Evolutionary conservation across 2,113 vertebrate genomes (phyloP).

Genomic region (Cricetomys ansorgei): DNA sequence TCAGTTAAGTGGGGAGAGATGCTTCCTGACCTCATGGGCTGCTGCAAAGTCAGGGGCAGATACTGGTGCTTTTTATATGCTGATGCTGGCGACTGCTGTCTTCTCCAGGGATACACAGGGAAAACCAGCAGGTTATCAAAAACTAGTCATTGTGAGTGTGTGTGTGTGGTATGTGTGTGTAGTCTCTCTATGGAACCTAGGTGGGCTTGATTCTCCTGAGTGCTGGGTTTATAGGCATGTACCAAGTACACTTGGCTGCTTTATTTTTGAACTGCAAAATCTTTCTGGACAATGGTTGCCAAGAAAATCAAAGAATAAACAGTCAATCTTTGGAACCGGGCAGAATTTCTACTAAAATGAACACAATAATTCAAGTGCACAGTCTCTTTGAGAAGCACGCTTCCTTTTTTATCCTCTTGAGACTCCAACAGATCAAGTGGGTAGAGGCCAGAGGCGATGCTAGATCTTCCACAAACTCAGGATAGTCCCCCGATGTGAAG

Average conservation of each 20-base stretch:
- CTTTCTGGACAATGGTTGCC: neutral
- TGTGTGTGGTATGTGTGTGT: neutral
- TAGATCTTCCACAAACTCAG: too few species aligned
- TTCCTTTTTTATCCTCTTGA: neutral
- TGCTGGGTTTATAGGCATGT: neutral
- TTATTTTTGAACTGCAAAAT: neutral
- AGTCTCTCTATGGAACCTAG: neutral
- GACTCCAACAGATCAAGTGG: neutral
- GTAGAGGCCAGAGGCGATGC: neutral
- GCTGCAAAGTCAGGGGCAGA: neutral
- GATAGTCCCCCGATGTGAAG: too few species aligned
- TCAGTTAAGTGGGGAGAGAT: neutral
- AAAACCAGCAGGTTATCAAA: neutral
- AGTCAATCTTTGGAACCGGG: neutral
- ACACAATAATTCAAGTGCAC: neutral
- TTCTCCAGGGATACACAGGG: neutral
- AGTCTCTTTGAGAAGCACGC: neutral
- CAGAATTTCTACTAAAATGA: neutral
- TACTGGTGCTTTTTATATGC: rapidly evolving
- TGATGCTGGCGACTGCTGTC: neutral
- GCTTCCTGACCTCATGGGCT: neutral
- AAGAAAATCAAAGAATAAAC: neutral
- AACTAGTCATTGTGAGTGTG: neutral
- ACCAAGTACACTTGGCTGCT: neutral
- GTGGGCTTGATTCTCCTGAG: neutral